Evolutionary conservation across 2,113 vertebrate genomes (phyloP).

Genomic region (Galemys pyrenaicus): DNA sequence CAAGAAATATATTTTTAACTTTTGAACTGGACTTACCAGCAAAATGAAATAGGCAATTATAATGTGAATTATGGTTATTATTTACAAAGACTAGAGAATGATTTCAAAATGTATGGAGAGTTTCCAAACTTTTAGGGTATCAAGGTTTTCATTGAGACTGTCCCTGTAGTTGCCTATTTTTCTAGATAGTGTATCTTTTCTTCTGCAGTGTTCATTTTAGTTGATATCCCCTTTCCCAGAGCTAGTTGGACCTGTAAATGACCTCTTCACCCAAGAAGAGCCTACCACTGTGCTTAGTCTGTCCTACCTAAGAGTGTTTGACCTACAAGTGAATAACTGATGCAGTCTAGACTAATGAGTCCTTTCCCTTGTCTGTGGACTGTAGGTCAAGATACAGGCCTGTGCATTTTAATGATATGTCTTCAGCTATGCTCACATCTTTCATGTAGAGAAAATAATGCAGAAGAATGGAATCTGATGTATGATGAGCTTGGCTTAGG

Average conservation of each 20-base stretch:
- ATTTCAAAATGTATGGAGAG: background rate
- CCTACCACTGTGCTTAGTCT: background rate
- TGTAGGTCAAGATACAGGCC: background rate
- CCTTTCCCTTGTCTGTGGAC: background rate
- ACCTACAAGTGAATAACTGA: background rate
- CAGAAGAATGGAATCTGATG: no score
- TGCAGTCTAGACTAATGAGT: background rate
- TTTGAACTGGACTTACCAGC: background rate
- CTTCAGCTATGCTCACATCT: background rate
- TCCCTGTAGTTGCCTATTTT: background rate
- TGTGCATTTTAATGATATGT: background rate
- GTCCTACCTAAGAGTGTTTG: background rate
- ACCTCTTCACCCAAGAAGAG: background rate
- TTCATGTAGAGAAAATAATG: background rate
- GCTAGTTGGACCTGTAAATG: background rate
- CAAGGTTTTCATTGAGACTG: background rate
- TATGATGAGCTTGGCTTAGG: background rate
- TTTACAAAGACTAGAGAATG: background rate
- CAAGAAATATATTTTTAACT: background rate
- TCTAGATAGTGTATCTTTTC: background rate
- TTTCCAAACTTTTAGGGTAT: background rate
- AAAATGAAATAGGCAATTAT: background rate
- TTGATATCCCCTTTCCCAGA: background rate
- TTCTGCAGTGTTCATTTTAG: background rate
- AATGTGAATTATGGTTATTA: background rate